Evolutionary conservation across 2,888 invertebrate genomes (phyloP), one percentile per base, ranked within the genome.

Genomic region (Alloplasta piceator): DNA sequence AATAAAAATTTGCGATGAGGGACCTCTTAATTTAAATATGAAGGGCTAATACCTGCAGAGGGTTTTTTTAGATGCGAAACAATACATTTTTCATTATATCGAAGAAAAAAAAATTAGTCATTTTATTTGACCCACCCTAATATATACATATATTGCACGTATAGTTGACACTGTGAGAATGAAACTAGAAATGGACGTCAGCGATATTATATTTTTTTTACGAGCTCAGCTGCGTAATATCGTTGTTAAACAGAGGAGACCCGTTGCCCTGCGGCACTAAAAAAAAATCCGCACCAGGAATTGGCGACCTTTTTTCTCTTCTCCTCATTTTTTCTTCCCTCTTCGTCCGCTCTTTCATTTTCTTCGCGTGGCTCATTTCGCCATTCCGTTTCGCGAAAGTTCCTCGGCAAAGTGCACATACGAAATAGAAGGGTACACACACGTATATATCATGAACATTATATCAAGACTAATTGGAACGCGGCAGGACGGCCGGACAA

Each of bases 401-500:
- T 52, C 6, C 52, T 1, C 43, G 14, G 14, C 14, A 52, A 12
- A 52, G 14, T 14, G 14, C 12, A 52, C 14, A 12, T 14, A 12
- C 14, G 12, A 7, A 14, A 52, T 12, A 52, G 3, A 26, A 26
- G 26, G 26, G 26, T 52, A 7, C 6, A 52, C 5, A 5, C 16
- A 36, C 10, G 38, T 56, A 36, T 55, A 55, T 26, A 26, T 26
- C 26, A 26, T 26, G 3, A 1, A 26, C 26, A 26, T 26, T 26
- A n/a, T 14, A 50, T 39, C 39, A 9, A 67, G n/a, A 41, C 60
- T 63, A 74, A 79, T 79, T 79, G 74, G 61, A 26, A 73, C 61
- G 16, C 56, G 68, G 80, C 82, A 78, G 84, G 73, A 76, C 85
- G 75, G 82, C 16, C 56, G 83, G 75, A 87, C 86, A 87, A 87